Base-by-base conservation (phyloP, 2,797 vertebrate genomes). In the Hoplostethus mediterraneus region DNA sequence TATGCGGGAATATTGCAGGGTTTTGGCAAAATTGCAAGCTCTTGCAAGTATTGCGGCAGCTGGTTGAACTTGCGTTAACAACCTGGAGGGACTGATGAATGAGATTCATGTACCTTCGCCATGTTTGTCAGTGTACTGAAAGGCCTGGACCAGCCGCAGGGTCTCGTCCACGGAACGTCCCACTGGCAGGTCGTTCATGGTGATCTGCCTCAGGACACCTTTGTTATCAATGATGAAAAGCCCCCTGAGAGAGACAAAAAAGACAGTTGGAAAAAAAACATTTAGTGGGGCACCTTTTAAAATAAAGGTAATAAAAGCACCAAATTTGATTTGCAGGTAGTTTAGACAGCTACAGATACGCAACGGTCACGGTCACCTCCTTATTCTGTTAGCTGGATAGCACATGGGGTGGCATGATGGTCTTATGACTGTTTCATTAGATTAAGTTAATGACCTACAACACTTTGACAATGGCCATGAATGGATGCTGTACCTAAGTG, bases 211-310 rank as follows among this genome's bases (percentile, higher is more conserved):
- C 48, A 99, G 94, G 79, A 95, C 80, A 67, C 97, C 97, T 89
- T 98, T 98, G 84, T 94, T 90, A 58, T 99, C 98, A n/a, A 99
- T 97, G 87, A 99, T 99, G 89, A 99, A 99, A 69, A 99, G 97
- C 69, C 98, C 98, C 86, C 98, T 99, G 85, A 80, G 69, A 75
- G 86, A 90, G 25, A 81, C 31, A 56, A n/a, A n/a, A n/a, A n/a
- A n/a, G n/a, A 36, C 33, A 6, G 5, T 36, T 36, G 6, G 33
- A 8, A 36, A 36, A 36, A 36, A 36, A 6, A 31, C 25, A 40
- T 47, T 13, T 7, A 5, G 0, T 36, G 33, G 33, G 33, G 33
- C 33, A 42, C 8, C 9, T 42, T 42, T 42, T 42, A 3, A 9
- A 42, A 42, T 1, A 42, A 42, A 42, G 11, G 8, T 2, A 3